These are phyloP conservation scores for Himalopsyche phryganea DNA, from an alignment of 1,140 invertebrate species.

Conservation along the genomic window DNA sequence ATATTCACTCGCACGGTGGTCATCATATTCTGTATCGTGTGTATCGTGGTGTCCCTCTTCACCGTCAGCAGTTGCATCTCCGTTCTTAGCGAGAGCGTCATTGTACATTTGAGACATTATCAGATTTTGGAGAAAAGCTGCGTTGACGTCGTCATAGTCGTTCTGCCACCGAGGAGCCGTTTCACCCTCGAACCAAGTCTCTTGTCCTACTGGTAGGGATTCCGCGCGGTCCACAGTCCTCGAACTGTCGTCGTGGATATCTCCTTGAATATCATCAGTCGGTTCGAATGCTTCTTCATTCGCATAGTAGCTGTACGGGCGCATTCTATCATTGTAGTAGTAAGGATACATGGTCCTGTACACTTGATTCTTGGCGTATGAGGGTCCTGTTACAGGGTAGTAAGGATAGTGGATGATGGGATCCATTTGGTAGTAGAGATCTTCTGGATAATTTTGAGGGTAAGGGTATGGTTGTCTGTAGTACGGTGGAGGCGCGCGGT, in stretches of 20 bases:
- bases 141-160: slow-evolving; percentile 56
- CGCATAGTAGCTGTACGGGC: slow-evolving; percentile 39
- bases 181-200: slow-evolving; percentile 59
- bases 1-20: slow-evolving; percentile 33
- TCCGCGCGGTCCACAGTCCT: slow-evolving; percentile 39
- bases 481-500: slow-evolving; percentile 39
- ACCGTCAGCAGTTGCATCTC: slow-evolving; percentile 29
- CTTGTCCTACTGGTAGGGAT: slow-evolving; percentile 58
- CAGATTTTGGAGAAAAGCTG: slow-evolving; percentile 60
- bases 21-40: slow-evolving; percentile 40
- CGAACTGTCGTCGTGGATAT: slow-evolving; percentile 50
- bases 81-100: slow-evolving; percentile 48
- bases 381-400: slow-evolving; percentile 37
- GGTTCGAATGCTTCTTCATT: slow-evolving; percentile 33
- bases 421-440: slow-evolving; percentile 51
- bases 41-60: slow-evolving; percentile 25
- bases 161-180: slow-evolving; percentile 42
- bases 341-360: slow-evolving; percentile 45
- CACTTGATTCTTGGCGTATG: slow-evolving; percentile 43
- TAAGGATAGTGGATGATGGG: slow-evolving; percentile 38
- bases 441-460: slow-evolving; percentile 53
- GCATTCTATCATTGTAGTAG: slow-evolving; percentile 42
- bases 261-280: slow-evolving; percentile 45
- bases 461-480: slow-evolving; percentile 50
- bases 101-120: slow-evolving; percentile 61